Percentiles rank a stretch among this genome's conserved stretches.
Evolutionary conservation across 2,888 invertebrate genomes (phyloP).

Genomic region (Orchesellides sinensis): DNA sequence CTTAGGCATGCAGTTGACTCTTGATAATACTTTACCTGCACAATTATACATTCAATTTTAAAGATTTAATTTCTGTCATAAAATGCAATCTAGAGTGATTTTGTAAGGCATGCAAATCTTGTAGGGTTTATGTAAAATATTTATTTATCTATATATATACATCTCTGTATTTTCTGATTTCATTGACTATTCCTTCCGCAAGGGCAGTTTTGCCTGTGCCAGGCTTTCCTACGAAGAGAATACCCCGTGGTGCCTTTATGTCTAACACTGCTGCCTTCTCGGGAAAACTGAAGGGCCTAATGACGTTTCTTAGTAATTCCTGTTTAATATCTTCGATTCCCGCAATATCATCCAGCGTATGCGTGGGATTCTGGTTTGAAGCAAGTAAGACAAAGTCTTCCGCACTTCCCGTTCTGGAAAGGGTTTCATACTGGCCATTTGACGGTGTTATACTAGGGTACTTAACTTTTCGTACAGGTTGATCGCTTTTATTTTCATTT

Average conservation of each 20-base stretch:
- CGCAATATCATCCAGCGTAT: neutral
- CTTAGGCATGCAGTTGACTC: conserved; percentile 10
- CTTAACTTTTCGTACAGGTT: no score
- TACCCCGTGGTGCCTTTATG: neutral
- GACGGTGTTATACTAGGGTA: no score
- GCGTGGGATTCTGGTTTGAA: neutral
- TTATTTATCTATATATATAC: neutral
- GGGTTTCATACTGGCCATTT: no score
- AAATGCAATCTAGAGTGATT: no score
- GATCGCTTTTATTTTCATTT: no score
- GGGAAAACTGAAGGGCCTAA: neutral
- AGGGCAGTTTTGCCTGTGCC: conserved; percentile 36
- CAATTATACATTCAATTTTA: neutral
- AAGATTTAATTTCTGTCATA: neutral
- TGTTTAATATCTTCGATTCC: neutral
- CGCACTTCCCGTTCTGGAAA: no score
- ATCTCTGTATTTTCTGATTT: neutral
- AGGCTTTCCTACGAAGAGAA: conserved; percentile 9
- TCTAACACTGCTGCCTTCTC: neutral
- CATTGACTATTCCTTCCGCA: conserved; percentile 7
- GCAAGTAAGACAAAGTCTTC: no score
- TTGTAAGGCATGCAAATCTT: no score
- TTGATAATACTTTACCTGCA: conserved; percentile 2
- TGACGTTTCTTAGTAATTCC: neutral
- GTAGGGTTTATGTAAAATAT: no score